Percentiles rank a stretch among this genome's conserved stretches.
Conservation (phyloP, 2,888 invertebrate genomes). For the Girardia tigrina region DNA sequence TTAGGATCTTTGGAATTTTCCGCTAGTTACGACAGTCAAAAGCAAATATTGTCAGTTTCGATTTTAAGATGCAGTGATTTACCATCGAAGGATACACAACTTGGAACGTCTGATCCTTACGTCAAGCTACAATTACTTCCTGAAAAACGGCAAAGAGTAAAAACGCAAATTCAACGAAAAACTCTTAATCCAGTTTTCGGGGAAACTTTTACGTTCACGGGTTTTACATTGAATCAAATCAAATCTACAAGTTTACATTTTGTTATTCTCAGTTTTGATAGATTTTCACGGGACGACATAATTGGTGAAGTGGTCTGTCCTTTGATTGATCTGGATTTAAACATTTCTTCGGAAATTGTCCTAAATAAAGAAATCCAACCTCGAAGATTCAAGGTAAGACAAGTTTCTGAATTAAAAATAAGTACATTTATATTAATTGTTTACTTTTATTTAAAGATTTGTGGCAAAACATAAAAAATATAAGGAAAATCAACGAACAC, state of each 20-base stretch:
- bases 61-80: constrained; percentile 76
- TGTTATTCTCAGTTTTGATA: constrained; percentile 61
- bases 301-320: constrained; percentile 83
- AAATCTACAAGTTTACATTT: constrained; percentile 55
- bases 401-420: neutral
- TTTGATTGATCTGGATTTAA: constrained; percentile 42
- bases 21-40: constrained; percentile 40
- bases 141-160: constrained; percentile 90
- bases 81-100: constrained; percentile 65
- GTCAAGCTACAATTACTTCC: constrained; percentile 90
- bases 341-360: constrained; percentile 50
- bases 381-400: constrained; percentile 71
- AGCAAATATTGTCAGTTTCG: constrained; percentile 68
- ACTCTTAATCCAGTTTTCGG: constrained; percentile 90
- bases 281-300: constrained; percentile 92
- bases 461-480: no score
- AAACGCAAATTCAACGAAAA: constrained; percentile 83
- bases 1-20: constrained; percentile 26
- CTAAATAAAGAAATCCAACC: constrained; percentile 72
- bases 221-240: constrained; percentile 58
- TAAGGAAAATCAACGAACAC: no score
- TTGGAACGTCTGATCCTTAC: constrained; percentile 80
- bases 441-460: no score
- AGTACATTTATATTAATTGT: no score
- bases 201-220: constrained; percentile 97